phyloP scores from a whole-genome alignment of 2,888 invertebrate species.

The Rutpela maculata region DNA sequence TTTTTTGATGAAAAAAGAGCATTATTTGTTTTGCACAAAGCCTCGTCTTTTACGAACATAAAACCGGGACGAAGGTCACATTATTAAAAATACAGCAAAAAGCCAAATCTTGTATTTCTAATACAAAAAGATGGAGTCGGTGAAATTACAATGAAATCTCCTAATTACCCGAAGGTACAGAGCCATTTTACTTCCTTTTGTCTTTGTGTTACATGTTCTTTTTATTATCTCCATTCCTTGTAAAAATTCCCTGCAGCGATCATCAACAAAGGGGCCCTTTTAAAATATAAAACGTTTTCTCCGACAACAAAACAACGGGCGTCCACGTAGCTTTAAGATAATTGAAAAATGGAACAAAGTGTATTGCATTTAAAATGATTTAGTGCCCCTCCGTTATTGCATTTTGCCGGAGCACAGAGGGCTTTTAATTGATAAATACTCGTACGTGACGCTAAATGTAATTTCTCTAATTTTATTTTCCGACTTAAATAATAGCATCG shows the following conservation, averaged over 20 bases:
- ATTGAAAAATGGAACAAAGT: conserved; percentile 69
- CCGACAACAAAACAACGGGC: conserved; percentile 33
- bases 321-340: conserved; percentile 58
- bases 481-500: conserved; percentile 57
- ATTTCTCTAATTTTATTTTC: conserved; percentile 56
- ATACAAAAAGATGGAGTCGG: conserved; percentile 46
- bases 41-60: neutral
- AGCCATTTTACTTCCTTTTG: conserved; percentile 57
- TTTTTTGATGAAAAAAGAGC: neutral
- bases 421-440: conserved; percentile 71
- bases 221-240: conserved; percentile 56
- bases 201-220: conserved; percentile 59
- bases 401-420: conserved; percentile 61
- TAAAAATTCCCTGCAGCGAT: conserved; percentile 53
- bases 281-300: conserved; percentile 55
- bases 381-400: conserved; percentile 67
- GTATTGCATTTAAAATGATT: conserved; percentile 70
- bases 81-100: conserved; percentile 29
- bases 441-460: conserved; percentile 65
- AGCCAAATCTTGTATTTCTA: conserved; percentile 39
- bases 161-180: conserved; percentile 55
- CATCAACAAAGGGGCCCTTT: conserved; percentile 57
- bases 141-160: conserved; percentile 51
- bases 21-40: neutral
- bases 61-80: conserved; percentile 8